Conservation (phyloP, 2,888 invertebrate species). For the Teinopalpus imperialis region DNA sequence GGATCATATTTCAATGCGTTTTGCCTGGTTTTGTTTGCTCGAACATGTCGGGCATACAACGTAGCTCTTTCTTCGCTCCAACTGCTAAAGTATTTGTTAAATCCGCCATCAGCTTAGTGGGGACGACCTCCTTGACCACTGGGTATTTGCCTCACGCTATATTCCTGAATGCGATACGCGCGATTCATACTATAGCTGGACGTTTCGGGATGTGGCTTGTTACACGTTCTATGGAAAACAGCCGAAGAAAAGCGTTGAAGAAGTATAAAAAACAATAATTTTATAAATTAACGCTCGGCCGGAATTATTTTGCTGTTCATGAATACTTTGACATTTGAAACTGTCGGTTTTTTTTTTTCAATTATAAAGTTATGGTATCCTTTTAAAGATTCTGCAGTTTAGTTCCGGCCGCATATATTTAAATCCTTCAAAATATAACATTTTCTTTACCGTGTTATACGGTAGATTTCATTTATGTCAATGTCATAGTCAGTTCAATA, state of each 20-base stretch:
- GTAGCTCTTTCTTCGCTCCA: constrained; percentile 88
- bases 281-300: constrained; percentile 4
- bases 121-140: constrained; percentile 85
- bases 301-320: constrained; percentile 8
- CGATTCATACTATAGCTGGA: constrained; percentile 74
- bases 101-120: constrained; percentile 86
- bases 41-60: constrained; percentile 93
- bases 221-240: constrained; percentile 84
- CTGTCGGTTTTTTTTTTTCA: background rate
- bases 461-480: no score
- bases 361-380: constrained; percentile 4
- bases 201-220: constrained; percentile 83
- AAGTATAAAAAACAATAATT: constrained; percentile 73
- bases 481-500: no score
- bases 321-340: background rate
- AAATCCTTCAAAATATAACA: constrained; percentile 12
- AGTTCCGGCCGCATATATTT: constrained; percentile 12
- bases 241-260: constrained; percentile 81
- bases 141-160: constrained; percentile 89
- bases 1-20: constrained; percentile 90
- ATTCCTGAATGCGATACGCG: constrained; percentile 75
- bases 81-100: constrained; percentile 87
- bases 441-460: background rate
- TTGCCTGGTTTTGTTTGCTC: constrained; percentile 95
- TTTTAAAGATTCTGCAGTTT: background rate